Evolutionary conservation across 2,113 vertebrate species (phyloP).

Genomic region (Cyprinodon brontotheroides): DNA sequence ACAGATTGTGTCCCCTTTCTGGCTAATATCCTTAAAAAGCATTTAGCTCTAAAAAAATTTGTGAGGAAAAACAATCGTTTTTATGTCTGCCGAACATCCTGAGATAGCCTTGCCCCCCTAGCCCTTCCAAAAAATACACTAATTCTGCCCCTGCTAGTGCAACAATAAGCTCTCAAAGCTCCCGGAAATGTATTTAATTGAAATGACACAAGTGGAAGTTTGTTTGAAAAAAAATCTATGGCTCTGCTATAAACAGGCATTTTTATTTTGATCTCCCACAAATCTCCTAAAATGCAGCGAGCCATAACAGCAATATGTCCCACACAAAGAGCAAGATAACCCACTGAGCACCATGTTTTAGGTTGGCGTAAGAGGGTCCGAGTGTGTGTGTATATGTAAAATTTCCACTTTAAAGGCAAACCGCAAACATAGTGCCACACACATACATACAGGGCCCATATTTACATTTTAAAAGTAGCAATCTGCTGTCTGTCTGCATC

Average conservation of each 20-base stretch:
- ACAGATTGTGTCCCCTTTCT: no score
- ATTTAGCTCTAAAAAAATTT: no score
- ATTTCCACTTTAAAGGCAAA: neutral
- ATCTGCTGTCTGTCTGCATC: slow-evolving; percentile 18
- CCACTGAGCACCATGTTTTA: neutral
- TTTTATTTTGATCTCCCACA: slow-evolving; percentile 5
- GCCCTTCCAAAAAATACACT: neutral
- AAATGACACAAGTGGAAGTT: neutral
- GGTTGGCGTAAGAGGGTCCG: neutral
- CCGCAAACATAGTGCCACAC: neutral
- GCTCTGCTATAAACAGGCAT: neutral
- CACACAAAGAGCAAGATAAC: slow-evolving; percentile 8
- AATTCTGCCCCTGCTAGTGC: neutral
- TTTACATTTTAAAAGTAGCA: slow-evolving; percentile 29
- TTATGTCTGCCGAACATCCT: no score
- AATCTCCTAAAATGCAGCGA: slow-evolving; percentile 23
- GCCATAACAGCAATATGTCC: slow-evolving; percentile 36
- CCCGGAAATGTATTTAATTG: neutral
- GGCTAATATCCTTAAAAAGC: no score
- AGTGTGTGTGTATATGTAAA: neutral
- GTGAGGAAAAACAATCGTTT: no score
- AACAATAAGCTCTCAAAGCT: neutral
- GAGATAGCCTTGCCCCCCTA: no score
- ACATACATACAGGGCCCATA: slow-evolving; percentile 16
- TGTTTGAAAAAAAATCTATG: neutral